phyloP scores from a whole-genome alignment of 2,888 invertebrate genomes.

The Proisotoma minuta region DNA sequence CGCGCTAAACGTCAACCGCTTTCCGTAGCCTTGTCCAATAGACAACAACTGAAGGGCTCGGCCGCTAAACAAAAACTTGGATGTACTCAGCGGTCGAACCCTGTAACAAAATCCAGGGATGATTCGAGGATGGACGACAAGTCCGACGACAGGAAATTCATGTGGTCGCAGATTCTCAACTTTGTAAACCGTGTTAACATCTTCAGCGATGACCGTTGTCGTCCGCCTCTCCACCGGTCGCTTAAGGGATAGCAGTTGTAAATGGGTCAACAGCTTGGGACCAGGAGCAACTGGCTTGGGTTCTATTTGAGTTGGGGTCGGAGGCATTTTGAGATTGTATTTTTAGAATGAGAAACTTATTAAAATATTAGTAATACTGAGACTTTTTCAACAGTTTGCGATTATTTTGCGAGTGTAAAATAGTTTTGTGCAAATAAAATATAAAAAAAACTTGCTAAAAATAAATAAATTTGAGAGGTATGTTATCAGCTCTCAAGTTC shows the following conservation, averaged over 20 bases:
- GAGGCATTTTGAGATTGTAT: constrained; percentile 18
- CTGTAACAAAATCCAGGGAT: constrained; percentile 68
- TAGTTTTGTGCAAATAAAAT: no score
- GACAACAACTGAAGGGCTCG: constrained; percentile 62
- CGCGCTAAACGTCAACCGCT: constrained; percentile 68
- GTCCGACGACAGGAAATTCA: constrained; percentile 66
- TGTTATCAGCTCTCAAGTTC: no score
- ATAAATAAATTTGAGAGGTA: no score
- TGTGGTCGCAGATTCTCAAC: constrained; percentile 60
- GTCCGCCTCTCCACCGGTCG: constrained; percentile 27
- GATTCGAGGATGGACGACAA: constrained; percentile 67
- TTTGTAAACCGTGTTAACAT: constrained; percentile 63
- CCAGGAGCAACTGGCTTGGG: constrained; percentile 20
- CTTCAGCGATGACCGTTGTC: constrained; percentile 52
- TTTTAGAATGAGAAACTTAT: background rate
- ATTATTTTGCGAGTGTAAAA: no score
- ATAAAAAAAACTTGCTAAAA: no score
- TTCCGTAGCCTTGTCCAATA: constrained; percentile 69
- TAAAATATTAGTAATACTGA: no score
- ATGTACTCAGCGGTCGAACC: constrained; percentile 59
- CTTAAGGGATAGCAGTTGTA: constrained; percentile 9
- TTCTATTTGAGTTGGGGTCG: constrained; percentile 6
- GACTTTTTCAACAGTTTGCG: no score
- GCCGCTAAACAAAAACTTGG: constrained; percentile 60
- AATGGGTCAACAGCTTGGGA: constrained; percentile 3